Percentiles rank a stretch among this genome's conserved stretches.
Conservation (phyloP, 2,797 vertebrate genomes). For the Cossypha niveicapilla region DNA sequence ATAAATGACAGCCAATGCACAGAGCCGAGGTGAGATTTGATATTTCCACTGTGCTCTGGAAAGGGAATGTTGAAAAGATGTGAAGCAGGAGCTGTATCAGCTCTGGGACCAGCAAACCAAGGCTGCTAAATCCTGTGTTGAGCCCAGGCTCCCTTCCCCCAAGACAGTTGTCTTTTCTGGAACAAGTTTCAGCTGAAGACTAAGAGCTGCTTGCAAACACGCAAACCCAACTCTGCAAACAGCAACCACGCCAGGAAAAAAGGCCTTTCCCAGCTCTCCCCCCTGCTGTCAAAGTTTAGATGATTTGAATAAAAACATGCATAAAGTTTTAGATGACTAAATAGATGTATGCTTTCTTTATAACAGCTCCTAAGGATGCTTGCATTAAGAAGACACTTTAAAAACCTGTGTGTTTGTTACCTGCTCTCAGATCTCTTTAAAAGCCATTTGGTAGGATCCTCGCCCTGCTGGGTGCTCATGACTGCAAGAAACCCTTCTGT, state of each 20-base stretch:
- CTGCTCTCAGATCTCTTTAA: not conserved
- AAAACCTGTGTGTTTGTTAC: not conserved
- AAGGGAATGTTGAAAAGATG: not conserved
- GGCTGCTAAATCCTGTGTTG: constrained; percentile 36
- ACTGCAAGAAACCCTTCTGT: constrained; percentile 12
- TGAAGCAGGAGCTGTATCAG: not conserved
- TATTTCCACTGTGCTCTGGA: not conserved
- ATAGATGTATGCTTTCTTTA: not conserved
- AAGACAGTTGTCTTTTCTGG: constrained; percentile 60
- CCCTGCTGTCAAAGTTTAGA: not conserved
- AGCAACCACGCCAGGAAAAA: not conserved
- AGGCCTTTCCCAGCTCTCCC: not conserved
- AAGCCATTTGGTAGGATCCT: not conserved
- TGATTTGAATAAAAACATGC: not conserved
- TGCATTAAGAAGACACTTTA: not conserved
- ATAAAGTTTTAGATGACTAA: not conserved
- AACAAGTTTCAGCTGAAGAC: constrained; percentile 56
- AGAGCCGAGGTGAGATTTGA: not conserved
- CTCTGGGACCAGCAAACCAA: constrained; percentile 10
- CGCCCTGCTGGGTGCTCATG: not conserved
- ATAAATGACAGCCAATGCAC: not conserved
- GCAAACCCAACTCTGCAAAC: constrained; percentile 27
- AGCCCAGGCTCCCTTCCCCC: constrained; percentile 35
- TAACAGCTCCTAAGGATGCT: not conserved
- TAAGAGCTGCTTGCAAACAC: constrained; percentile 57